Base-by-base conservation (phyloP, 64 coral and sea anemone species). In the Pocillopora verrucosa region DNA sequence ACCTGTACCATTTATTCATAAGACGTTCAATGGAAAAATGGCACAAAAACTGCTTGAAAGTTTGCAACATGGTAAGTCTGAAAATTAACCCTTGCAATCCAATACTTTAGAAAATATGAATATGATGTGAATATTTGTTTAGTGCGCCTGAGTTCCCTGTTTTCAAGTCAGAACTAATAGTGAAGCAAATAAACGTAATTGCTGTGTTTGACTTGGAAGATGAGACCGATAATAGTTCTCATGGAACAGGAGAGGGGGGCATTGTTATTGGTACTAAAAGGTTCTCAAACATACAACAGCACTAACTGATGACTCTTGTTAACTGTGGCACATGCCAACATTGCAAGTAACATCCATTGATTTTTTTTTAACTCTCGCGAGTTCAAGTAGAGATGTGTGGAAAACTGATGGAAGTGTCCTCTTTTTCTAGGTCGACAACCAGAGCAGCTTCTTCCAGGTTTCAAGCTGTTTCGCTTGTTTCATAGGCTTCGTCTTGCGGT, bases 21-120 rank as follows among this genome's bases (percentile, higher is more conserved):
- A 25, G n/a, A 41, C 75, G 20, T 97, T 88, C 58, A 78, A 65
- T 88, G 95, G 95, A 20, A 34, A 24, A 63, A 36, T 79, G 17
- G 91, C 86, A 16, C 95, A 90, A 4, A 63, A 60, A 16, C 17
- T 90, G 56, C 73, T 60, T 30, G 30, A 83, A 9, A 10, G 77
- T 16, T 38, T 91, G 20, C 36, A 77, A 61, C 72, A 75, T 88
- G 95, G 95, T 97, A 41, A 13, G 16, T 30, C 30, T 30, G 30
- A 30, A 30, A 30, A 30, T 30, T 30, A 30, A 30, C 30, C 30
- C 30, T 30, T 30, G 7, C 41, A 51, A n/a, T 24, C 17, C 22
- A 9, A 20, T 67, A 1, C 64, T 15, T 16, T 20, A 20, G 16
- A 67, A 16, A 20, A 20, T 22, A 1, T 20, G 64, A 17, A 20